Conservation (phyloP, 1,140 invertebrate species). For the Ceratosolen fusciceps region DNA sequence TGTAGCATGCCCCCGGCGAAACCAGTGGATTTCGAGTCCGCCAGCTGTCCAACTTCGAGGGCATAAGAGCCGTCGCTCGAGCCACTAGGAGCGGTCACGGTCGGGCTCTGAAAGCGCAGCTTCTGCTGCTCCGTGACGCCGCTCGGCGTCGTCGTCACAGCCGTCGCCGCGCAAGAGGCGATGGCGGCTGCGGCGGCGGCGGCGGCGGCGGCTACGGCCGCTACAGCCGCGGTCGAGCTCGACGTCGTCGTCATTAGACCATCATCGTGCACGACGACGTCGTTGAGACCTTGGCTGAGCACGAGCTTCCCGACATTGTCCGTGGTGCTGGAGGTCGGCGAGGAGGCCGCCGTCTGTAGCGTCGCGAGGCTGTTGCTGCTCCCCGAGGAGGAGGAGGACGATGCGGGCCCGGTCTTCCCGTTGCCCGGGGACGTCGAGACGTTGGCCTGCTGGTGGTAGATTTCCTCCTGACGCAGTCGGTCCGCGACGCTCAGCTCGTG, state of each 20-base stretch:
- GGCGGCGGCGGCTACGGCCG: conserved; percentile 15
- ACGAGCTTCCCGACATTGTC: conserved; percentile 50
- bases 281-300: conserved; percentile 31
- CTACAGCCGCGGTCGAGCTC: conserved; percentile 17
- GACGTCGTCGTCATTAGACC: conserved; percentile 40
- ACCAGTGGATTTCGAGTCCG: conserved; percentile 35
- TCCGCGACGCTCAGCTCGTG: conserved; percentile 72
- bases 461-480: conserved; percentile 68
- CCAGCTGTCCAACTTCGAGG: conserved; percentile 31
- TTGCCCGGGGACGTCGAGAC: conserved; percentile 50
- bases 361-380: not conserved
- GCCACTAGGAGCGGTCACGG: not conserved
- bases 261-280: conserved; percentile 34
- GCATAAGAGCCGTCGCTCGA: conserved; percentile 24
- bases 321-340: conserved; percentile 58
- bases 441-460: conserved; percentile 66
- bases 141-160: conserved; percentile 6
- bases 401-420: not conserved
- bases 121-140: conserved; percentile 24
- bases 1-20: conserved; percentile 66
- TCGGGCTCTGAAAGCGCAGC: conserved; percentile 35
- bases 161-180: conserved; percentile 7
- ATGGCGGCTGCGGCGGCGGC: not conserved
- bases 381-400: conserved; percentile 6
- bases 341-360: not conserved